Conservation (phyloP, 2,888 invertebrate species). For the Melieria omissa region DNA sequence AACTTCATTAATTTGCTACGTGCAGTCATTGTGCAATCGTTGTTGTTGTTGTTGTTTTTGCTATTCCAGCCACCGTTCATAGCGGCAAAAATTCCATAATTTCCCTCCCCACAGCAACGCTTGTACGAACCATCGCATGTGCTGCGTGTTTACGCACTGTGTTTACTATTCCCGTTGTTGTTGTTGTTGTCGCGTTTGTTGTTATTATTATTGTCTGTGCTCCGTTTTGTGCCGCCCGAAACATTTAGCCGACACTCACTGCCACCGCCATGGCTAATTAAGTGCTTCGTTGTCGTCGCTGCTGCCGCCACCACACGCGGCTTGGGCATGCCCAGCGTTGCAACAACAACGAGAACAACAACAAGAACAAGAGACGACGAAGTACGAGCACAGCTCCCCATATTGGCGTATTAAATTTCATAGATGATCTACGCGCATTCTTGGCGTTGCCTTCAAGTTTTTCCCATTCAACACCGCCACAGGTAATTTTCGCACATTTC, state of each 20-base stretch:
- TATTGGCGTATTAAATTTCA: conserved; percentile 56
- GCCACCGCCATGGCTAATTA: conserved; percentile 7
- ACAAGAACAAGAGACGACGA: not conserved
- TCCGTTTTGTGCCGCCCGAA: not conserved
- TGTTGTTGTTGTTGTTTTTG: conserved; percentile 17
- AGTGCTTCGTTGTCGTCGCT: too few species aligned
- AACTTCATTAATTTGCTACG: not conserved
- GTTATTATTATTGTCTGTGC: conserved; percentile 18
- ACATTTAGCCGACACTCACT: not conserved
- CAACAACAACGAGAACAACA: not conserved
- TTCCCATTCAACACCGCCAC: conserved; percentile 52
- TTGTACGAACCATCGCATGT: too few species aligned
- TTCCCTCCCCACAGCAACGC: too few species aligned
- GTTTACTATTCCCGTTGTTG: conserved; percentile 28
- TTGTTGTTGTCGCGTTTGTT: conserved; percentile 31
- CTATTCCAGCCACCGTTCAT: too few species aligned
- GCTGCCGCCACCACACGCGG: not conserved
- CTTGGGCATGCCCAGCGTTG: not conserved
- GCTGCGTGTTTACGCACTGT: not conserved
- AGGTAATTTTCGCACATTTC: conserved; percentile 61
- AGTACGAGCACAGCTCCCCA: not conserved
- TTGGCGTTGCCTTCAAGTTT: conserved; percentile 59
- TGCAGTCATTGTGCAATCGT: conserved; percentile 23
- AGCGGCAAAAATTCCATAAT: too few species aligned
- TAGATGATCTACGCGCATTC: conserved; percentile 58